Evolutionary conservation across 2,888 invertebrate species (phyloP).

Genomic region (Sesia bembeciformis): DNA sequence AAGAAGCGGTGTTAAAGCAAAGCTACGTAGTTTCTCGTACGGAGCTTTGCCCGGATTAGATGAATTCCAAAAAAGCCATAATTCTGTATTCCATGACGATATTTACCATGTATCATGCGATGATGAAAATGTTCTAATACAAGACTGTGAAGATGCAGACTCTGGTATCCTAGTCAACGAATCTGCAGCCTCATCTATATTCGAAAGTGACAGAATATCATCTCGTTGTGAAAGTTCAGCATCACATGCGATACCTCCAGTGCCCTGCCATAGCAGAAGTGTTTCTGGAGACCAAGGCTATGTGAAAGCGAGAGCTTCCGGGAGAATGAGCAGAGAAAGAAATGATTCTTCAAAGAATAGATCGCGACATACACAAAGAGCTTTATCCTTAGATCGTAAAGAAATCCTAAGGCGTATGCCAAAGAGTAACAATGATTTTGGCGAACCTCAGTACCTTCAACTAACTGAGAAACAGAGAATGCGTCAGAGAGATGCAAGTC

Average conservation of each 20-base stretch:
- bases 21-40: slow-evolving; percentile 82
- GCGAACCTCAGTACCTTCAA: slow-evolving; percentile 60
- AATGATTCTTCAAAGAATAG: slow-evolving; percentile 43
- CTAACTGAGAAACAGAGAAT: slow-evolving; percentile 67
- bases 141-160: slow-evolving; percentile 81
- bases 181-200: slow-evolving; percentile 79
- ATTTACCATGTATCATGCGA: slow-evolving; percentile 63
- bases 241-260: slow-evolving; percentile 50
- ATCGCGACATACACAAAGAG: slow-evolving; percentile 62
- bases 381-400: slow-evolving; percentile 70
- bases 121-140: slow-evolving; percentile 70
- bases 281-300: slow-evolving; percentile 66
- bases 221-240: slow-evolving; percentile 70
- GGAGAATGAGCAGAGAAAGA: slow-evolving; percentile 57
- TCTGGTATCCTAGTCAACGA: slow-evolving; percentile 84
- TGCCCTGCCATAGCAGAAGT: slow-evolving; percentile 61
- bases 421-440: slow-evolving; percentile 44
- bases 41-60: slow-evolving; percentile 83
- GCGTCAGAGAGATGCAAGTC: slow-evolving; percentile 56
- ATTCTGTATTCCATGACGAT: slow-evolving; percentile 78
- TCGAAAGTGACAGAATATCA: slow-evolving; percentile 72
- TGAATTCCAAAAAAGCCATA: slow-evolving; percentile 77
- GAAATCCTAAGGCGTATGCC: slow-evolving; percentile 69
- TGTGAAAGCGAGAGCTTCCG: slow-evolving; percentile 44
- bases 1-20: slow-evolving; percentile 60